Base-by-base conservation (phyloP, 2,888 invertebrate species). In the Ectropis crepuscularia region DNA sequence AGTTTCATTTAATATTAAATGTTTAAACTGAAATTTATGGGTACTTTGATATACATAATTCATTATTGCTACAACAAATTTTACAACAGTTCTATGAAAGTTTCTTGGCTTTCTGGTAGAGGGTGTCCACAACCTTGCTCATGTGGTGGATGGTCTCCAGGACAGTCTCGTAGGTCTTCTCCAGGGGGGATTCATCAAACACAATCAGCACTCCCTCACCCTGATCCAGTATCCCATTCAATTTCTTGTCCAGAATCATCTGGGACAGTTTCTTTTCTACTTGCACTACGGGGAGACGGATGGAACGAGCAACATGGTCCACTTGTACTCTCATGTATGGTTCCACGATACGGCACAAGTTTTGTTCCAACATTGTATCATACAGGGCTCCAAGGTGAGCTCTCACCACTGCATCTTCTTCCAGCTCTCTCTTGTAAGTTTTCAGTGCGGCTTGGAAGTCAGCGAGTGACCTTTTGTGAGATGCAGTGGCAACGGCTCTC, bases 191-290 rank as follows among this genome's bases (percentile, higher is more conserved):
- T 84, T 98, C 98, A 86, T 99, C 99, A 88, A 99, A 99, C 46
- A 99, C 98, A 80, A 99, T 98, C 69, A 99, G 93, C 57, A 99
- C 98, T 67, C 99, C 99, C 88, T 98, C 98, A 66, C 99, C 99
- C 92, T 99, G 99, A 93, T 99, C 99, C 74, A 99, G 94, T 75
- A 99, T 99, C 28, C 99, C 99, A 91, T 96, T 95, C 75, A 99
- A 96, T 90, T 99, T 99, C 82, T 98, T 98, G 90, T 99, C 99
- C 86, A 99, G 93, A 85, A 99, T 99, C 99, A 99, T 99, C 92
- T 99, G 99, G 54, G 99, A 99, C 64, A 99, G 93, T 91, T 99
- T 99, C 93, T 99, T 98, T 90, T 99, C 99, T 57, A 99, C 99
- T 92, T 96, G 96, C 93, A 95, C 85, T 63, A 97, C 96, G 9